These are phyloP conservation scores for Hemistola chrysoprasaria DNA, from an alignment of 2,888 invertebrate genomes.

Conservation along the genomic window DNA sequence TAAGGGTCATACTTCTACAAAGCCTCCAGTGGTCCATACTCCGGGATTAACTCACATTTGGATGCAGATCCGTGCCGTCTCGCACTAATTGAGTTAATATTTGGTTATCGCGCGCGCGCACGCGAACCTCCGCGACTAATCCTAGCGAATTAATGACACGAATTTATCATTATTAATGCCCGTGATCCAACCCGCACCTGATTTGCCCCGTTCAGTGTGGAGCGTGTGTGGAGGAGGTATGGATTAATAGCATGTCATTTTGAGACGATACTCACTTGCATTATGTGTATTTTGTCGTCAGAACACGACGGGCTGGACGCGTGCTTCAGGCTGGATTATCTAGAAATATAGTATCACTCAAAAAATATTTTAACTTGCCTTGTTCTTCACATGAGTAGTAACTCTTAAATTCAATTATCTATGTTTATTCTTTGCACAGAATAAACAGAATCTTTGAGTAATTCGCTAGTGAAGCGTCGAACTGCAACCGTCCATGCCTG, in stretches of 20 bases:
- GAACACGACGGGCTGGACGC: too few species aligned
- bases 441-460: slow-evolving; percentile 4
- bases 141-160: slow-evolving; percentile 76
- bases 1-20: too few species aligned
- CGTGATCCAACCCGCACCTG: slow-evolving; percentile 67
- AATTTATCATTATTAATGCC: slow-evolving; percentile 81
- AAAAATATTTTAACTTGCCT: too few species aligned
- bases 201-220: slow-evolving; percentile 37
- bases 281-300: too few species aligned
- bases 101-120: slow-evolving; percentile 80
- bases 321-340: too few species aligned
- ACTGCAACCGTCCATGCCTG: too few species aligned
- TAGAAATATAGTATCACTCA: too few species aligned
- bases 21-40: too few species aligned
- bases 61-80: slow-evolving; percentile 61
- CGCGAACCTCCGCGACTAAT: slow-evolving; percentile 68
- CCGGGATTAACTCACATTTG: slow-evolving; percentile 72
- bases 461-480: slow-evolving; percentile 16
- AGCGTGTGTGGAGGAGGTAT: slow-evolving; percentile 8
- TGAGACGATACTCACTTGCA: too few species aligned
- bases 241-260: slow-evolving; percentile 10
- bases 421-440: background rate
- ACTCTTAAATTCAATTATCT: too few species aligned
- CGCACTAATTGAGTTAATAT: slow-evolving; percentile 82
- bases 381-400: background rate